Evolutionary conservation across 2,113 vertebrate genomes (phyloP).

Genomic region (Psittacara wagleri): DNA sequence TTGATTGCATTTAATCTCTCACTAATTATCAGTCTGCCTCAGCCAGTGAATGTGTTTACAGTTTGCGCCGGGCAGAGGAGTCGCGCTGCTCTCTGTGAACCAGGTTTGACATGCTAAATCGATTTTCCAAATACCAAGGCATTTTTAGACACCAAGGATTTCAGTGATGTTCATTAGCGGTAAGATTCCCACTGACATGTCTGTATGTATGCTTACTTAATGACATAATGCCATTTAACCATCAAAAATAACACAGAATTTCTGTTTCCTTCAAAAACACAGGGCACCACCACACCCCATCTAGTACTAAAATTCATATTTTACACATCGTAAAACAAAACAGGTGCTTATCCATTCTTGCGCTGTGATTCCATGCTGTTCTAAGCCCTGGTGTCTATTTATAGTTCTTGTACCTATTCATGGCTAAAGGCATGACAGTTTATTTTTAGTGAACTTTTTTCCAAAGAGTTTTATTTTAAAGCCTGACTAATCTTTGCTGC

Average conservation of each 20-base stretch:
- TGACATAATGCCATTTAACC: not conserved
- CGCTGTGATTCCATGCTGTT: not conserved
- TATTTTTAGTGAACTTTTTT: constrained; percentile 70
- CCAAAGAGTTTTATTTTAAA: constrained; percentile 74
- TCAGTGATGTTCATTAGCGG: not conserved
- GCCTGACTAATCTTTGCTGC: constrained; percentile 70
- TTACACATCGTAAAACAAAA: not conserved
- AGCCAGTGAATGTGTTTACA: not conserved
- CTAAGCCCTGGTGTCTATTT: constrained; percentile 33
- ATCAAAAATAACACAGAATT: not conserved
- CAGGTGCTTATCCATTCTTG: not conserved
- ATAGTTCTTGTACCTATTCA: constrained; percentile 37
- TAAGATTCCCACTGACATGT: not conserved
- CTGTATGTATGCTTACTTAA: not conserved
- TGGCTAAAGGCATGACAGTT: constrained; percentile 28
- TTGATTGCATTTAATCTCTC: not conserved
- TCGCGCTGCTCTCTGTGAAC: not conserved
- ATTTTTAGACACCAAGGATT: not conserved
- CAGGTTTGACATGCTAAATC: not conserved
- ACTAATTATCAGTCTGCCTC: constrained; percentile 2
- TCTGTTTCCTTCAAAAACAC: not conserved
- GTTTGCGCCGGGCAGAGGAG: not conserved
- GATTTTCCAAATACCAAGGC: not conserved
- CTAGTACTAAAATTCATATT: not conserved
- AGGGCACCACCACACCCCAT: not conserved